phyloP scores from a whole-genome alignment of 2,797 vertebrate species.

The Chiloscyllium punctatum region DNA sequence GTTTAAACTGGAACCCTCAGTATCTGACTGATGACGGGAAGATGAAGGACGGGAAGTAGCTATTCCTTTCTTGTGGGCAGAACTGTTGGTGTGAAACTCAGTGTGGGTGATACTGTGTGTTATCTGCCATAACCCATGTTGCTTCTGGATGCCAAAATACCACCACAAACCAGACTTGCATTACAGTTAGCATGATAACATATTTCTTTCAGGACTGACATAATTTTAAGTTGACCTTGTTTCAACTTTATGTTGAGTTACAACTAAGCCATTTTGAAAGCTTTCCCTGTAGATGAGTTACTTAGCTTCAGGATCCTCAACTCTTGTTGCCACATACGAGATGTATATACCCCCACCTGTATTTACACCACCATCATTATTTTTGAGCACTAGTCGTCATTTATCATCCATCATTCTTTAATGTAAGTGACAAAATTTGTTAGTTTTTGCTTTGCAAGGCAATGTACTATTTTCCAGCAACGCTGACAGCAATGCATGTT shows the following conservation, averaged over 20 bases:
- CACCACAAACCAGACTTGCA: slow-evolving; percentile 38
- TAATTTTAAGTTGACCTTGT: slow-evolving; percentile 17
- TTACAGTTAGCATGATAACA: slow-evolving; percentile 13
- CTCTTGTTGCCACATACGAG: neutral
- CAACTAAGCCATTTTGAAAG: slow-evolving; percentile 14
- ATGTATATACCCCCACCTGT: neutral
- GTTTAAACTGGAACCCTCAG: neutral
- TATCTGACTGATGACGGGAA: slow-evolving; percentile 28
- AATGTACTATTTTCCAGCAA: neutral
- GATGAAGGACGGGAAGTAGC: neutral
- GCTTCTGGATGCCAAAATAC: slow-evolving; percentile 13
- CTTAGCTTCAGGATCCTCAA: neutral
- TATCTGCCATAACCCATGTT: slow-evolving; percentile 26
- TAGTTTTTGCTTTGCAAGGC: neutral
- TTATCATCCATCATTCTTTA: neutral
- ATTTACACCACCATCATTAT: neutral
- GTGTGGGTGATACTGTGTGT: slow-evolving; percentile 16
- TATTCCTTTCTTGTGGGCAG: slow-evolving; percentile 33
- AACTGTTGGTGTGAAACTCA: slow-evolving; percentile 37
- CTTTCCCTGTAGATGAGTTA: slow-evolving; percentile 20
- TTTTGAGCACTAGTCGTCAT: neutral
- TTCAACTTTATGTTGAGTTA: neutral
- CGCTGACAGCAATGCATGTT: neutral
- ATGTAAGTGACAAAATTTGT: neutral
- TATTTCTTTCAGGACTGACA: slow-evolving; percentile 8